These are phyloP conservation scores for Xanthorhoe designata DNA, from an alignment of 2,888 invertebrate species.

Conservation along the genomic window DNA sequence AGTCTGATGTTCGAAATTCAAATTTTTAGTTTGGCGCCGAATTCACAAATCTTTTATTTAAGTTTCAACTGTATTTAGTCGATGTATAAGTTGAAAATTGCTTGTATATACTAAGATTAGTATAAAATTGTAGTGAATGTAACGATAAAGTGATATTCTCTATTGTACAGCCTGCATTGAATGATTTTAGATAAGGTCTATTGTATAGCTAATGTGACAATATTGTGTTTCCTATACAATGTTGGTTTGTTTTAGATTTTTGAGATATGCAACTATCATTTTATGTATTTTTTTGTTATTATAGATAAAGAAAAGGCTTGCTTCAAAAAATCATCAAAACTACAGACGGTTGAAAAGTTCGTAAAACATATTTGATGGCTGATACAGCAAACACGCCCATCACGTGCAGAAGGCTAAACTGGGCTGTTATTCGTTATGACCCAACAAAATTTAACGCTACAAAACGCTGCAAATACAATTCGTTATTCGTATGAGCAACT, in stretches of 20 bases:
- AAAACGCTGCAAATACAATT: no score
- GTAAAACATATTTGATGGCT: not conserved
- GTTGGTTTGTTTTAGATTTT: slow-evolving; percentile 65
- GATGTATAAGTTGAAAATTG: not conserved
- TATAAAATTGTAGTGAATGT: not conserved
- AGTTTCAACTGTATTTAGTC: not conserved
- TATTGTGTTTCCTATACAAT: slow-evolving; percentile 62
- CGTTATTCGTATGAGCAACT: no score
- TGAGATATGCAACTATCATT: slow-evolving; percentile 63
- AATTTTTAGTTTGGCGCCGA: not conserved
- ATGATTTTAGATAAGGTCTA: slow-evolving; percentile 34
- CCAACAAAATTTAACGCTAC: no score
- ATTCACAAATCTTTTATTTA: not conserved
- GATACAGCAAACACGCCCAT: not conserved
- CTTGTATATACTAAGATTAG: not conserved
- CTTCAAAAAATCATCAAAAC: not conserved
- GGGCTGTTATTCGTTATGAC: no score
- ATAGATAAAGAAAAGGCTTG: no score
- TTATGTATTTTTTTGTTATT: no score
- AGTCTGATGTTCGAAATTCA: not conserved
- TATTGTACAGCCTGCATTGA: slow-evolving; percentile 15
- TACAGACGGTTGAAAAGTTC: not conserved
- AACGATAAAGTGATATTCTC: slow-evolving; percentile 5
- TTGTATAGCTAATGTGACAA: slow-evolving; percentile 51
- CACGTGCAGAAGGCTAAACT: slow-evolving; percentile 18